Conservation (phyloP, 2,888 invertebrate species). For the Dasypogon diadema region DNA sequence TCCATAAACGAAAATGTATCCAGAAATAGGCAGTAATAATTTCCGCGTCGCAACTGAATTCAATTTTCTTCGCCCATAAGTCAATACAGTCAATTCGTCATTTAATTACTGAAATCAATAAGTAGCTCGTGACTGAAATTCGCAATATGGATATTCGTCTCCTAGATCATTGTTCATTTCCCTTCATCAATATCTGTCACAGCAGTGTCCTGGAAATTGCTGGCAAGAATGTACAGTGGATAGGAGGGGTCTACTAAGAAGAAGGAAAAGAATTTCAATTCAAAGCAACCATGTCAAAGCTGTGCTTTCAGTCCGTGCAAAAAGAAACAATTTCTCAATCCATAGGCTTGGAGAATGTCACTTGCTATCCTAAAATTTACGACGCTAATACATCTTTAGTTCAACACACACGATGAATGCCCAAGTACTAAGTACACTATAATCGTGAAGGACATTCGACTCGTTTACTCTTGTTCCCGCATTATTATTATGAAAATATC, state of each 20-base stretch:
- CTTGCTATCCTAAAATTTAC: neutral
- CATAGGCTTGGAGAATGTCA: neutral
- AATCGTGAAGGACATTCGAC: too few species aligned
- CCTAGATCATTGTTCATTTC: neutral
- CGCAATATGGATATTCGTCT: neutral
- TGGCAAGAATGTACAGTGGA: too few species aligned
- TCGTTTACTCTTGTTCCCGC: too few species aligned
- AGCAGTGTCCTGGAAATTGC: neutral
- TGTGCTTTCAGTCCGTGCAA: neutral
- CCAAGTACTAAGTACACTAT: too few species aligned
- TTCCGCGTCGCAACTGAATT: too few species aligned
- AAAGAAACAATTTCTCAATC: neutral
- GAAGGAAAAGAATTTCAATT: too few species aligned
- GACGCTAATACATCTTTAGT: neutral
- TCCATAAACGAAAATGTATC: too few species aligned
- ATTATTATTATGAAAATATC: too few species aligned
- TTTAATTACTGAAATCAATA: conserved; percentile 22
- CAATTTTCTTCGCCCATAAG: neutral
- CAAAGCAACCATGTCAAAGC: too few species aligned
- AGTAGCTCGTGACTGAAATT: conserved; percentile 19
- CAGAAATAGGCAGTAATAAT: too few species aligned
- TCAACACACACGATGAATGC: too few species aligned
- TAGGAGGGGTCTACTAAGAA: too few species aligned
- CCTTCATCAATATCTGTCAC: conserved; percentile 30
- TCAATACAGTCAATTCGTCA: conserved; percentile 17